A percentile compares a stretch with the other conserved stretches of the same genome.
phyloP scores from a whole-genome alignment of 2,113 vertebrate species.

The Barbus barbus region DNA sequence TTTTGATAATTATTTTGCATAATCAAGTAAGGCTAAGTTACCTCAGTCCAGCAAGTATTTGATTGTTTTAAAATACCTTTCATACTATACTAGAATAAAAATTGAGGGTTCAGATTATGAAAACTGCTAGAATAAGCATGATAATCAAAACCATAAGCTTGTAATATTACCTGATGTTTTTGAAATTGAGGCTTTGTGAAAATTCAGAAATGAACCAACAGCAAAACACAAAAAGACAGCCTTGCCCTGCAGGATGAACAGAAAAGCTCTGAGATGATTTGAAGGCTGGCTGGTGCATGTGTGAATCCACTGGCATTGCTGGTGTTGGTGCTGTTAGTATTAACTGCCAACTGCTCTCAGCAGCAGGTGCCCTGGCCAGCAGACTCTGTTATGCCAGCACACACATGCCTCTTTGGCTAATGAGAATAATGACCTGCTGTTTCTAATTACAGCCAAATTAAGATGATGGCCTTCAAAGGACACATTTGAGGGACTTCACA shows the following conservation, averaged over 20 bases:
- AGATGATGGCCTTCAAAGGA: conserved; percentile 50
- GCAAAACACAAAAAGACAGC: neutral
- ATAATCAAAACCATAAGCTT: neutral
- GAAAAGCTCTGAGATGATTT: neutral
- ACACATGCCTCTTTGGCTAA: conserved; percentile 50
- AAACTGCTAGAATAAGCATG: neutral
- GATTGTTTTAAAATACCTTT: too few species aligned
- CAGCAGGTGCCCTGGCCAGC: conserved; percentile 46
- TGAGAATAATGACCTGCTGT: conserved; percentile 59
- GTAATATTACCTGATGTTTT: neutral
- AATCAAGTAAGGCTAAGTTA: neutral
- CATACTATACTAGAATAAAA: neutral
- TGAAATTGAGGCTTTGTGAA: neutral
- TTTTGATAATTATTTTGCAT: neutral
- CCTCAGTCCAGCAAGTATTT: too few species aligned
- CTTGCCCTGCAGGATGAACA: neutral
- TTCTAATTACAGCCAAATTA: conserved; percentile 61
- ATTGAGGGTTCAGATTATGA: neutral
- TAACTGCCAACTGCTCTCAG: conserved; percentile 35
- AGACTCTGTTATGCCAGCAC: conserved; percentile 21
- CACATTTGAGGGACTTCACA: neutral
- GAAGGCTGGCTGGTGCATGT: neutral
- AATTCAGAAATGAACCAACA: neutral
- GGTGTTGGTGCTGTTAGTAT: conserved; percentile 14
- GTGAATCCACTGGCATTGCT: neutral